Evolutionary conservation across 2,113 vertebrate genomes (phyloP).

Genomic region (Pituophis catenifer): DNA sequence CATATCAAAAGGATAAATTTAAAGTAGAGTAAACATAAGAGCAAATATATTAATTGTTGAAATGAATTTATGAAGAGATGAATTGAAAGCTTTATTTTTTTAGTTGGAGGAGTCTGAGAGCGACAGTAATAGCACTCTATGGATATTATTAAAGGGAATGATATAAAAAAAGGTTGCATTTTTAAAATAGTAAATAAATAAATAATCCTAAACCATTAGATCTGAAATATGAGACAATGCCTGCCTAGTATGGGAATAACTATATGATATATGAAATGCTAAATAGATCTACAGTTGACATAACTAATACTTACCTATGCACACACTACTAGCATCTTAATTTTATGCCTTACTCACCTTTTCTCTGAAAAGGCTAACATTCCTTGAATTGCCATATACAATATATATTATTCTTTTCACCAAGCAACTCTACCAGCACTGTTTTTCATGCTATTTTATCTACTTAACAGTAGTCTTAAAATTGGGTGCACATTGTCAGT

Average conservation of each 20-base stretch:
- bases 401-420: background rate
- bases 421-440: background rate
- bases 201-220: background rate
- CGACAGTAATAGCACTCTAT: background rate
- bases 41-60: background rate
- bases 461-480: background rate
- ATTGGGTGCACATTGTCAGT: background rate
- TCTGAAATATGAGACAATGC: background rate
- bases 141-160: background rate
- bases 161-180: background rate
- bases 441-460: background rate
- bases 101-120: background rate
- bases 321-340: background rate
- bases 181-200: background rate
- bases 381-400: background rate
- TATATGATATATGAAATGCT: background rate
- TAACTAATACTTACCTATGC: background rate
- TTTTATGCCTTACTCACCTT: background rate
- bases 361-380: background rate
- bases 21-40: background rate
- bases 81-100: background rate
- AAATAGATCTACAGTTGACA: background rate
- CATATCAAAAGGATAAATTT: background rate
- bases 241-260: background rate
- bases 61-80: background rate